Percentiles rank a stretch among this genome's conserved stretches.
These are phyloP conservation scores for Trinectes maculatus DNA, from an alignment of 2,113 vertebrate genomes.

Conservation along the genomic window DNA sequence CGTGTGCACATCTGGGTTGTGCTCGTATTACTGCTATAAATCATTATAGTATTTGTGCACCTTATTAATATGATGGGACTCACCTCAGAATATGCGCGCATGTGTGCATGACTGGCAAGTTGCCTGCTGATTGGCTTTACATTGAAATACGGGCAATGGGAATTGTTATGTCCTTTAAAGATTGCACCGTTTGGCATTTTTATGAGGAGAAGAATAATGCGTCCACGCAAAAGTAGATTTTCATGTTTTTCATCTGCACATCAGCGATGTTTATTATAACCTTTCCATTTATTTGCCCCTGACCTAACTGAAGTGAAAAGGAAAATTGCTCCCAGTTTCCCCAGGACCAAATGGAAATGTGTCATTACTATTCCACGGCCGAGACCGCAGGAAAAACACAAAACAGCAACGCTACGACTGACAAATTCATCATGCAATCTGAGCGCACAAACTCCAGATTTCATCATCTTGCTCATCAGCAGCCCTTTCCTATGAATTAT, in stretches of 20 bases:
- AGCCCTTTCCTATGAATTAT: conserved; percentile 76
- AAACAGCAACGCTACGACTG: conserved; percentile 66
- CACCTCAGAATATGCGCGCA: conserved; percentile 13
- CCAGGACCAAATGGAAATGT: conserved; percentile 56
- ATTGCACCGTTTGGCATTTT: conserved; percentile 2
- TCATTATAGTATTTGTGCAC: conserved; percentile 31
- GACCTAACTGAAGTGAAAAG: conserved; percentile 49
- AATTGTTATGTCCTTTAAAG: conserved; percentile 25
- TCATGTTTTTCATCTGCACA: conserved; percentile 56
- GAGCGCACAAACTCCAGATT: conserved; percentile 70
- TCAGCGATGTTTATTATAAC: conserved; percentile 28
- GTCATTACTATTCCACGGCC: conserved; percentile 56
- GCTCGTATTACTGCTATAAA: conserved; percentile 35
- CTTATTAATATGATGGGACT: conserved; percentile 36
- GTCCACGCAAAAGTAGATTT: conserved; percentile 49
- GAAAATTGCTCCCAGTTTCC: conserved; percentile 19
- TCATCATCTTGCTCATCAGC: conserved; percentile 79
- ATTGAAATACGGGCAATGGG: conserved; percentile 17
- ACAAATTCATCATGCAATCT: conserved; percentile 74
- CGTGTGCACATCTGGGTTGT: conserved; percentile 37
- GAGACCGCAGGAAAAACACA: conserved; percentile 47
- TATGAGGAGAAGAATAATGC: conserved; percentile 35
- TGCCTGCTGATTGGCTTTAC: conserved; percentile 1
- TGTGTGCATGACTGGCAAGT: conserved; percentile 12
- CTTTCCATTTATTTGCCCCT: conserved; percentile 52